phyloP scores from a whole-genome alignment of 2,113 vertebrate genomes.

The Alligator mississippiensis region DNA sequence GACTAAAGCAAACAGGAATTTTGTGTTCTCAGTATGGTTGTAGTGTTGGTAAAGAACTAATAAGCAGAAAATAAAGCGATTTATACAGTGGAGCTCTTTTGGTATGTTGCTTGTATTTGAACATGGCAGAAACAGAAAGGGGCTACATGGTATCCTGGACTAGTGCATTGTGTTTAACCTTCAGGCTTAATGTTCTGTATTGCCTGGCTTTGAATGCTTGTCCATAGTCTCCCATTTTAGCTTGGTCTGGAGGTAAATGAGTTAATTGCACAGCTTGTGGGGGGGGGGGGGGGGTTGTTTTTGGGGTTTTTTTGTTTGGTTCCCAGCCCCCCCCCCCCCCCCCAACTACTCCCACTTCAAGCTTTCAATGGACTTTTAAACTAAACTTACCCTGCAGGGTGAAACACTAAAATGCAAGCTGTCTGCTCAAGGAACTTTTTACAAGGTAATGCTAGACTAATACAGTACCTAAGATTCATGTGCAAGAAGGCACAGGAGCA shows the following conservation, averaged over 20 bases:
- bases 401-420: accelerated
- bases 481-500: not conserved
- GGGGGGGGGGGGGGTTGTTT: too few relatives aligned
- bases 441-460: not conserved
- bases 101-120: conserved; percentile 72
- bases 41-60: conserved; percentile 85
- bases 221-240: not conserved
- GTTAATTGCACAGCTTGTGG: too few relatives aligned
- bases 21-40: conserved; percentile 82
- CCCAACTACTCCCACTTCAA: not conserved
- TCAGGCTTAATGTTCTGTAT: conserved; percentile 28
- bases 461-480: not conserved
- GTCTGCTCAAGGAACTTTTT: accelerated
- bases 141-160: conserved; percentile 37
- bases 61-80: conserved; percentile 86
- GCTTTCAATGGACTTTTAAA: not conserved
- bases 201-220: not conserved
- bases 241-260: too few relatives aligned
- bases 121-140: conserved; percentile 59
- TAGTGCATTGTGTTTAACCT: not conserved
- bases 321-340: too few relatives aligned
- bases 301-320: too few relatives aligned
- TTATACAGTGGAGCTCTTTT: conserved; percentile 79
- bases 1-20: conserved; percentile 78
- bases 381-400: not conserved